Base-by-base conservation (phyloP, 2,113 vertebrate genomes). In the Lutjanus erythropterus region DNA sequence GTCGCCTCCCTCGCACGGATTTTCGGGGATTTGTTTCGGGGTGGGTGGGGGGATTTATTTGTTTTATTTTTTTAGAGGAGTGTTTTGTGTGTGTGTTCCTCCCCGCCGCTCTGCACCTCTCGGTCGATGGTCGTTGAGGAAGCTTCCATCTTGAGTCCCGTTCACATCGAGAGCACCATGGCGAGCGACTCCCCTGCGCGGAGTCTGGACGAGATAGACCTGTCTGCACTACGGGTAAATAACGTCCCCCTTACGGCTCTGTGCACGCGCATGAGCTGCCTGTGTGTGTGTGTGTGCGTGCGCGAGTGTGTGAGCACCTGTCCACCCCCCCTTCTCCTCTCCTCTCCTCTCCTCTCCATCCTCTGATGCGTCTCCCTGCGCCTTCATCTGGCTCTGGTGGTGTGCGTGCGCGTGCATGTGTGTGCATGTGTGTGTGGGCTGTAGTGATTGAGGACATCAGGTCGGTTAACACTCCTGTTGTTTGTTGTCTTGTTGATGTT, bases 171-270 rank as follows among this genome's bases (percentile, higher is more conserved):
- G 85, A 93, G 91, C 68, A 97, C 96, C 92, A 98, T 98, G 97
- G 97, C 97, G 95, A 99, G 97, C 93, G 97, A 99, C 92, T 98
- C 97, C 87, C 97, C 97, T 9, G 97, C 97, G 75, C 95, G 97
- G 89, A 98, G 97, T 93, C 94, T 98, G 96, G 97, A 99, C 88
- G 97, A 99, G 93, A 99, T 99, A 75, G 97, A 99, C 92, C 97
- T 99, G 88, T 97, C 97, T 79, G 97, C 97, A 67, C 94, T 99
- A 85, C 95, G 97, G 97, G 97, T 99, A 92, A 96, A 95, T 88
- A 46, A 68, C 62, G n/a, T 64, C 61, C 23, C 10, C 47, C 14
- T 53, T 52, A 9, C 33, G 7, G 4, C 4, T 7, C 6, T 55
- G 71, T 65, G 75, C 49, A 37, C 12, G 78, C 65, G 80, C 33